Conservation (phyloP, 2,888 invertebrate genomes). For the Harpalus rufipes region DNA sequence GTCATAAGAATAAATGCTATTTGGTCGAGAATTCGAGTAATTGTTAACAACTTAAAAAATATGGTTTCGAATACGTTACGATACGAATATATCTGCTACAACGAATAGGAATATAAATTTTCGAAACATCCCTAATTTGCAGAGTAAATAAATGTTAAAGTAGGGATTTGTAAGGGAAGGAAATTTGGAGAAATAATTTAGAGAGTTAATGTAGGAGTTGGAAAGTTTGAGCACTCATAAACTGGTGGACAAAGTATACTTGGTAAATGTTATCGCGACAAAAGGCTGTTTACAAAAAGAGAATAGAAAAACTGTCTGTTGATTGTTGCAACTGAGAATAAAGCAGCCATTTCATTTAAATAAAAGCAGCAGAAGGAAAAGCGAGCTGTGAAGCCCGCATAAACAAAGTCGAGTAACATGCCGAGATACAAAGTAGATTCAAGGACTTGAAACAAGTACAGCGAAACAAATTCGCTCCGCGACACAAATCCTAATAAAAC, state of each 20-base stretch:
- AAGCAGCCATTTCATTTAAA: conserved; percentile 60
- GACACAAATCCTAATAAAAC: conserved; percentile 71
- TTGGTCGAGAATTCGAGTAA: too few relatives aligned
- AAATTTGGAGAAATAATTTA: conserved; percentile 28
- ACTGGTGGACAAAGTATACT: conserved; percentile 52
- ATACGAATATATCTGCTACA: too few relatives aligned
- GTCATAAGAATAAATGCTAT: too few relatives aligned
- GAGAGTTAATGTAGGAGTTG: conserved; percentile 46
- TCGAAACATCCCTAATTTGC: not conserved
- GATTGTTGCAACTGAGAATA: conserved; percentile 53
- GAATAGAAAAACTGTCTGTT: conserved; percentile 55
- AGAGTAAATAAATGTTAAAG: conserved; percentile 27
- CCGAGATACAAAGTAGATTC: conserved; percentile 52
- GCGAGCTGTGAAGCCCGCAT: conserved; percentile 52
- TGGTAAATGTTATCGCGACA: conserved; percentile 52
- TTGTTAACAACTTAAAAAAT: too few relatives aligned
- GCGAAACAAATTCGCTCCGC: conserved; percentile 42
- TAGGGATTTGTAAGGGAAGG: conserved; percentile 31
- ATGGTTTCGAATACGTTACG: too few relatives aligned
- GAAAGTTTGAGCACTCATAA: conserved; percentile 36
- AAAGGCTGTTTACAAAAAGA: conserved; percentile 35
- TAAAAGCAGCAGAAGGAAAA: conserved; percentile 37
- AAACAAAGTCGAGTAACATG: conserved; percentile 68
- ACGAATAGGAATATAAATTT: too few relatives aligned
- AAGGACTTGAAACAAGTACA: conserved; percentile 42